phyloP scores from a whole-genome alignment of 2,888 invertebrate genomes.

The Cactoblastis cactorum region DNA sequence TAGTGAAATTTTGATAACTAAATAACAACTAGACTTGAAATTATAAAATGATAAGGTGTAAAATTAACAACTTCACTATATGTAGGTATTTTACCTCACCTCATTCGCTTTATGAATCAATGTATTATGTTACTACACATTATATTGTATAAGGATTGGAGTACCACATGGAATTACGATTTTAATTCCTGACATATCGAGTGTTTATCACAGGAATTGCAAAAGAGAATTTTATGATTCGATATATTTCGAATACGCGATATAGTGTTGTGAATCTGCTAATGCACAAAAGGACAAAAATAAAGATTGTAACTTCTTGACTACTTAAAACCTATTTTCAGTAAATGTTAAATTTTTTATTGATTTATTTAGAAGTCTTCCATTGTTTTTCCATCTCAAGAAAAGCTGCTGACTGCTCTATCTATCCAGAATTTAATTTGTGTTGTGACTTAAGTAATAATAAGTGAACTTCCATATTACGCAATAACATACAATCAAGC shows the following conservation, averaged over 20 bases:
- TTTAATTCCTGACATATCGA: conserved; percentile 8
- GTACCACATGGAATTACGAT: conserved; percentile 15
- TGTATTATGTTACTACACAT: conserved; percentile 17
- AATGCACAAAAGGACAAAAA: too few species aligned
- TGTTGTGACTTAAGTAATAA: conserved; percentile 23
- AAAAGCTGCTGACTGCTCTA: conserved; percentile 7
- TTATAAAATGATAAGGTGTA: conserved; percentile 61
- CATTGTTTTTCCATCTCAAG: conserved; percentile 19
- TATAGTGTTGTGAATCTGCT: too few species aligned
- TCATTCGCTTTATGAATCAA: conserved; percentile 28
- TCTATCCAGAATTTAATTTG: conserved; percentile 17
- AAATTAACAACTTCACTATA: conserved; percentile 39
- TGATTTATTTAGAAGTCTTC: conserved; percentile 24
- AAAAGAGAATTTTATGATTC: conserved; percentile 7
- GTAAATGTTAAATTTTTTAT: too few species aligned
- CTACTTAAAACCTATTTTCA: too few species aligned
- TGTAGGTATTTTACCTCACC: conserved; percentile 25
- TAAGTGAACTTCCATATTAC: conserved; percentile 20
- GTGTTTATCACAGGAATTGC: conserved; percentile 15
- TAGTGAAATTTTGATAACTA: conserved; percentile 78
- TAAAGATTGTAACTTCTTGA: not conserved
- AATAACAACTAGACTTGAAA: conserved; percentile 72
- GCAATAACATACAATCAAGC: conserved; percentile 16
- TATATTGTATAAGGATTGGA: not conserved
- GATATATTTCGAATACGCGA: too few species aligned